A percentile compares a stretch with the other conserved stretches of the same genome.
These are phyloP conservation scores for Coregonus suidteri DNA, from an alignment of 2,797 vertebrate genomes.

Conservation along the genomic window DNA sequence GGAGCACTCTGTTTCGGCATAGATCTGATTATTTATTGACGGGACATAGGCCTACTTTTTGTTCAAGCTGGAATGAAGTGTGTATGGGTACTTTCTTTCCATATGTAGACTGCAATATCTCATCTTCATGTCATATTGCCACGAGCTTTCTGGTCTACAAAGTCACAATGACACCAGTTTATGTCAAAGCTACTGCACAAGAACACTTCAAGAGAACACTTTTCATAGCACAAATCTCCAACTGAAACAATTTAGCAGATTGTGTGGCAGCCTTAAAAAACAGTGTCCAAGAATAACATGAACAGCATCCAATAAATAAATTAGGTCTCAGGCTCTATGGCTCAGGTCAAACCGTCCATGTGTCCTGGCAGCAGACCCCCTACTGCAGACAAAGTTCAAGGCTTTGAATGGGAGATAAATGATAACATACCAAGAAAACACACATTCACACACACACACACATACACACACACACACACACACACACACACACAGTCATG, in stretches of 20 bases:
- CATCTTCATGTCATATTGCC: neutral
- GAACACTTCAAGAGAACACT: neutral
- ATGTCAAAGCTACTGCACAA: neutral
- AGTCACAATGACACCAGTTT: neutral
- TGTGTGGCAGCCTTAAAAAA: neutral
- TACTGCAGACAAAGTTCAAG: conserved; percentile 55
- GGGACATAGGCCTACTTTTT: too few species aligned
- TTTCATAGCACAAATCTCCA: neutral
- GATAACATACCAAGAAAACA: conserved; percentile 40
- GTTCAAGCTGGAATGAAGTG: too few species aligned
- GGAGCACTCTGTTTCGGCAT: too few species aligned
- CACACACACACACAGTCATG: conserved; percentile 19
- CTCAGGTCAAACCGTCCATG: conserved; percentile 17
- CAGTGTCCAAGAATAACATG: neutral
- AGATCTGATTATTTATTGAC: too few species aligned
- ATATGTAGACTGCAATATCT: too few species aligned
- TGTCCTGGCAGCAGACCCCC: neutral
- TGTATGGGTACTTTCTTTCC: too few species aligned
- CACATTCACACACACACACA: neutral
- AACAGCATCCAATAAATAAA: neutral
- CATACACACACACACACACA: neutral
- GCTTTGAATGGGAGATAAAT: conserved; percentile 31
- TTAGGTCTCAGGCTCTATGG: neutral
- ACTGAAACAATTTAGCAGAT: neutral
- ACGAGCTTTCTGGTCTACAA: neutral